Evolutionary conservation across 2,797 vertebrate genomes (phyloP), one percentile per base, ranked within the genome.

Genomic region (Garrulus glandarius): DNA sequence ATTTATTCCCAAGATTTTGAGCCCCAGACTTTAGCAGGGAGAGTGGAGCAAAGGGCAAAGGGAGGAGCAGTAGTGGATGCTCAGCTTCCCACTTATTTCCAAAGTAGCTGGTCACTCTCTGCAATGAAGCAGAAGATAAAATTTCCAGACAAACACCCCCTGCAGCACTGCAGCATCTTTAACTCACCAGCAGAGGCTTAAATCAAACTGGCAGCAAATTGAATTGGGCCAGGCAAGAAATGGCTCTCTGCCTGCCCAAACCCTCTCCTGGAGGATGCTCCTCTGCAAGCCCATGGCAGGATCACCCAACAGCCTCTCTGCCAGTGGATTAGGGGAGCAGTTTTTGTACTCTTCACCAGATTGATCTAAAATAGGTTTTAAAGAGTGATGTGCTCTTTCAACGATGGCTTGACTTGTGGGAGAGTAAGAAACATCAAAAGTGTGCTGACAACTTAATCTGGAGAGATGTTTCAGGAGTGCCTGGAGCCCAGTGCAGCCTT

Each of bases 11-110:
- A 26, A 15, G 57, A 61, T 37, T 36, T 70, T 41, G 32, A 67
- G 69, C 13, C 46, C 52, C 39, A 47, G 9, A 61, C 36, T 36
- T 21, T 4, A 77, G 43, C 63, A 27, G 2, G 30, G 34, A 92
- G 19, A 1, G 0, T 1, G 1, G 32, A 64, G 59, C n/a, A 75
- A 85, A 86, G 60, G 4, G 29, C 56, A 64, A 46, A n/a, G 57
- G 56, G n/a, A 75, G 53, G 20, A 68, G 39, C 34, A 68, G 36
- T 0, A 68, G 36, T 0, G 22, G 34, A 23, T 53, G 27, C 61
- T 71, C 0, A 0, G 23, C 32, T 56, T 86, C 57, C 17, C 19
- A 5, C 23, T 23, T 3, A 0, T 37, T 68, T 67, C 43, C 20
- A 4, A 10, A 44, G 17, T 5, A 64, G 23, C 21, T 65, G 37